Base-by-base conservation (phyloP, 2,888 invertebrate species). In the Onchidella celtica region DNA sequence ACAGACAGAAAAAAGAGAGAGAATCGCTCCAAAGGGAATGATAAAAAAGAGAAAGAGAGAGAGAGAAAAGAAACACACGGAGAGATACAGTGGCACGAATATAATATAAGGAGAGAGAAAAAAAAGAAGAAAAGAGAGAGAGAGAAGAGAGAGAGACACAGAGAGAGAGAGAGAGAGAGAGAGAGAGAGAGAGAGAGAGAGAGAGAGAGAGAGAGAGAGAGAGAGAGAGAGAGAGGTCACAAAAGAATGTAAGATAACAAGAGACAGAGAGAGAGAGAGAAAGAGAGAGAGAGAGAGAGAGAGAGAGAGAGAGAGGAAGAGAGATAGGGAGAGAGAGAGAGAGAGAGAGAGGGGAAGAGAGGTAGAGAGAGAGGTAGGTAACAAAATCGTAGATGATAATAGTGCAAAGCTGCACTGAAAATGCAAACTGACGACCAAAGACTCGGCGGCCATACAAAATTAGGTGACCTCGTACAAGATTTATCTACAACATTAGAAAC, bases 161-260 rank as follows among this genome's bases (percentile, higher is more conserved):
- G 9, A 65, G 55, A 47, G 32, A 63, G 24, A 61, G 57, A 74
- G 21, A 70, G 40, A 29, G 21, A 34, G 3, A 59, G 34, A 69
- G 63, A 79, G 65, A 59, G 47, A 80, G 34, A 65, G 2, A 63
- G 21, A 66, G 14, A 65, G 40, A 38, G 32, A 65, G 29, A 72
- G 57, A 73, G 17, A 76, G 63, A 38, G 21, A 32, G 3, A 61
- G 32, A 75, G 47, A 47, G 27, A 79, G 79, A 69, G 47, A 73
- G 47, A 55, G 32, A 65, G 21, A 47, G 9, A 73, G 55, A 63
- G 32, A 65, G 24, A 61, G 57, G 74, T 24, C 65, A 47, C 27
- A n/a, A 47, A 2, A 59, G 29, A 75, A 47, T 47, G 47, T n/a
- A 47, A 57, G 70, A 70, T n/a, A 27, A 47, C 38, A 47, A 70